phyloP scores from a whole-genome alignment of 2,113 vertebrate genomes.

The Callorhinus ursinus region DNA sequence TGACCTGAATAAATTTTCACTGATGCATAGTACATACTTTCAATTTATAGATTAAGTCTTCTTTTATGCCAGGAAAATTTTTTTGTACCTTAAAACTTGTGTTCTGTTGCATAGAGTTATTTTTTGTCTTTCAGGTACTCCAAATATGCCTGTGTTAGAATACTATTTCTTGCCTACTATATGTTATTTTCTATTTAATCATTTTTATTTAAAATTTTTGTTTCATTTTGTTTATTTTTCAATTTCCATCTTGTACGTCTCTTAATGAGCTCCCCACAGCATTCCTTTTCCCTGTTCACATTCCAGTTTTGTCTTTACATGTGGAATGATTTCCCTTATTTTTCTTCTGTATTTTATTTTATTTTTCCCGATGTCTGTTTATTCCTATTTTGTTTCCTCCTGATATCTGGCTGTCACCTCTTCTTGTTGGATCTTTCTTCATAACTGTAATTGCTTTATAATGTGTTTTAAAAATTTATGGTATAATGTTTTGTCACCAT shows the following conservation, averaged over 20 bases:
- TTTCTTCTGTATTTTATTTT: neutral
- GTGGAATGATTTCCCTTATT: neutral
- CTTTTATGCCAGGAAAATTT: neutral
- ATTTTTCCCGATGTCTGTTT: neutral
- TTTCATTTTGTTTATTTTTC: constrained; percentile 18
- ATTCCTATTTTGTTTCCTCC: constrained; percentile 5
- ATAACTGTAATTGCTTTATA: neutral
- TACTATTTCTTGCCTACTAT: neutral
- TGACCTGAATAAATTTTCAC: neutral
- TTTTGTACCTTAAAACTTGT: neutral
- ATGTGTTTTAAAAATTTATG: neutral
- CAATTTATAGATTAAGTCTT: neutral
- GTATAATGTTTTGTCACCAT: neutral
- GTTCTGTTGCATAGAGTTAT: neutral
- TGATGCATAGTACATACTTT: neutral
- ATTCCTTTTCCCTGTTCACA: neutral
- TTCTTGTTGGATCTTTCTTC: neutral
- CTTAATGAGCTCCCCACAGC: neutral
- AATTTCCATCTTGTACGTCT: neutral
- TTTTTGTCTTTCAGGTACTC: neutral
- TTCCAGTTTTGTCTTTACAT: neutral
- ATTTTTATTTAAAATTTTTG: neutral
- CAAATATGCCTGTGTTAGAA: neutral
- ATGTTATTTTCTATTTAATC: neutral
- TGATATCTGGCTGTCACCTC: neutral